Evolutionary conservation across 92 coral and sea anemone species (phyloP).

Genomic region (Phenganax subtilis): DNA sequence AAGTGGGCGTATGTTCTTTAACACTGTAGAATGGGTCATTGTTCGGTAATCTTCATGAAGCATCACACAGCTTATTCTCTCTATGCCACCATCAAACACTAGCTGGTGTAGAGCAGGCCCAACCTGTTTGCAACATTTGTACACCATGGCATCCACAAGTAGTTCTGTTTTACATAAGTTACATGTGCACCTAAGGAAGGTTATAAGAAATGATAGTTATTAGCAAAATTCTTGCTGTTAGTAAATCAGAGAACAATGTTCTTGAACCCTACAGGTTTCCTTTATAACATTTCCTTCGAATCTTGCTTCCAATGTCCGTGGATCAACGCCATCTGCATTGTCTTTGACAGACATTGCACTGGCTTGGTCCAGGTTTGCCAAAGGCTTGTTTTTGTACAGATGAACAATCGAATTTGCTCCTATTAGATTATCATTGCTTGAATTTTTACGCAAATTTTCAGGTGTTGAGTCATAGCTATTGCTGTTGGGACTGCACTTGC

Average conservation of each 20-base stretch:
- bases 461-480: not conserved
- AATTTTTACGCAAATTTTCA: conserved; percentile 2
- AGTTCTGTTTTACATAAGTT: not conserved
- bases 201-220: not conserved
- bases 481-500: conserved; percentile 8
- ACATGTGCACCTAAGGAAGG: not conserved
- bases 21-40: conserved; percentile 4
- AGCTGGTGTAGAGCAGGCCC: conserved; percentile 5
- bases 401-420: not conserved
- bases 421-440: not conserved
- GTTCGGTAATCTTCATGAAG: not conserved
- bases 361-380: not conserved
- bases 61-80: not conserved
- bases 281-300: not conserved
- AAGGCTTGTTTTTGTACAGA: conserved; percentile 3
- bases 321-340: conserved; percentile 12
- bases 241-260: not conserved
- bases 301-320: conserved; percentile 18
- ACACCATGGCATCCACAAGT: not conserved
- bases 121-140: conserved; percentile 5
- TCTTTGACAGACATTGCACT: not conserved
- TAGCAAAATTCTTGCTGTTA: not conserved
- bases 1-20: not conserved
- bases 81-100: conserved; percentile 17
- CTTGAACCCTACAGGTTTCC: not conserved